Conservation (phyloP, 2,113 vertebrate genomes). For the Gobius niger region DNA sequence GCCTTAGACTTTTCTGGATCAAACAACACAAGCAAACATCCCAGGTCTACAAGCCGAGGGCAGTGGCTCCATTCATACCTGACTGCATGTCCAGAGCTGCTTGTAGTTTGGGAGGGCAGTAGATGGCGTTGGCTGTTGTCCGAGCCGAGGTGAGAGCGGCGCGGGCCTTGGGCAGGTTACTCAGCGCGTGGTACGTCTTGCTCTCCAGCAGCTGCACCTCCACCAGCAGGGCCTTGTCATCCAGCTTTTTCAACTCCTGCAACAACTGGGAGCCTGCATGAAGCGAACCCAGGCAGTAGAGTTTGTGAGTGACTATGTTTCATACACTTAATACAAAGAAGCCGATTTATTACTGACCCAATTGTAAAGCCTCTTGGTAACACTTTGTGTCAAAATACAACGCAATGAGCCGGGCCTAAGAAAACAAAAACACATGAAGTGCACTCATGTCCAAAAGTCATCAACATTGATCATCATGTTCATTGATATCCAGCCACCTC, state of each 20-base stretch:
- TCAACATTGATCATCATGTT: neutral
- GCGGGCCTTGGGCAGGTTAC: constrained; percentile 93
- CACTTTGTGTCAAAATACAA: constrained; percentile 98
- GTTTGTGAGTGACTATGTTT: neutral
- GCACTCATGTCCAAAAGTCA: neutral
- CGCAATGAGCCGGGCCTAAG: constrained; percentile 92
- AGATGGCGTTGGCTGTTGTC: constrained; percentile 97
- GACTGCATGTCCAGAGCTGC: constrained; percentile 98
- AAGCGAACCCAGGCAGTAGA: constrained; percentile 53
- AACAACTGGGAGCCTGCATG: constrained; percentile 91
- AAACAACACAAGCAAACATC: neutral
- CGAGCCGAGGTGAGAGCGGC: constrained; percentile 95
- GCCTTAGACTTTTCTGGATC: neutral
- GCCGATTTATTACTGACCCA: constrained; percentile 80
- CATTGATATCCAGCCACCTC: neutral
- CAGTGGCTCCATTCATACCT: constrained; percentile 68
- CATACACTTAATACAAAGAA: neutral
- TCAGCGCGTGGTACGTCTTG: constrained; percentile 95
- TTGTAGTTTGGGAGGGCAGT: constrained; percentile 95
- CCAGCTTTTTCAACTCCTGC: constrained; percentile 96
- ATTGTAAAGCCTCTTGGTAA: constrained; percentile 94
- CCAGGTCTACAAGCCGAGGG: neutral
- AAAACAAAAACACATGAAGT: neutral
- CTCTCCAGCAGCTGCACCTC: constrained; percentile 97
- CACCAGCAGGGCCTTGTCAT: constrained; percentile 95